Evolutionary conservation across 2,113 vertebrate genomes (phyloP).

Genomic region (Acinonyx jubatus): DNA sequence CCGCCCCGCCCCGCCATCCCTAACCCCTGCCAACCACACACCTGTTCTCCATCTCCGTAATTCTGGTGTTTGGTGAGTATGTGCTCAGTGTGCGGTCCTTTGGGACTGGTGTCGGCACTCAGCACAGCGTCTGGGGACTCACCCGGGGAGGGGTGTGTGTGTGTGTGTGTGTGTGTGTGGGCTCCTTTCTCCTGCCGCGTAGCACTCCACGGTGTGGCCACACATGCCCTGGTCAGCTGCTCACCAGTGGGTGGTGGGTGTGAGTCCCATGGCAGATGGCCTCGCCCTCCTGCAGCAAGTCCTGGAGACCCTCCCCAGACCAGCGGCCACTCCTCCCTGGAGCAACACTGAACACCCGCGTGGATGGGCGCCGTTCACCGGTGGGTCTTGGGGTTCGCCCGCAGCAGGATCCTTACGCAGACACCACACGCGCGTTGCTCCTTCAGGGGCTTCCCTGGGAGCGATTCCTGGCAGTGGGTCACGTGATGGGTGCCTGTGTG

Average conservation of each 20-base stretch:
- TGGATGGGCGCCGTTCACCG: accelerated
- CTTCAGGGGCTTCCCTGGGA: neutral
- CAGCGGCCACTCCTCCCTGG: neutral
- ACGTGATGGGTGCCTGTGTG: neutral
- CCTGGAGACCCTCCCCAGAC: neutral
- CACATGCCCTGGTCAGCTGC: accelerated
- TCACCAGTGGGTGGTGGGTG: neutral
- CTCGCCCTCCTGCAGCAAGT: neutral
- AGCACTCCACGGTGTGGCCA: neutral
- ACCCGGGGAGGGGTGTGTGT: accelerated
- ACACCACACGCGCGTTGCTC: neutral
- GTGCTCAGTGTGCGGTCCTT: neutral
- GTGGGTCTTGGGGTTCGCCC: neutral
- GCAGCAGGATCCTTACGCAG: neutral
- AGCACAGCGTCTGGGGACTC: neutral
- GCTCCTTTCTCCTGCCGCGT: neutral
- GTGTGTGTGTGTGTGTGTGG: neutral
- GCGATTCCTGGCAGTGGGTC: neutral
- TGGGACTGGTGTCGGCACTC: neutral
- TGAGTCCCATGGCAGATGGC: accelerated
- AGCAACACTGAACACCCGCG: accelerated
- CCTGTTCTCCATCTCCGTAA: neutral
- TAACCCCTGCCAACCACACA: neutral
- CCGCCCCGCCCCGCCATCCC: accelerated
- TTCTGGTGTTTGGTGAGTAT: neutral